Base-by-base conservation (phyloP, 2,797 vertebrate genomes). In the Sciaenops ocellatus region DNA sequence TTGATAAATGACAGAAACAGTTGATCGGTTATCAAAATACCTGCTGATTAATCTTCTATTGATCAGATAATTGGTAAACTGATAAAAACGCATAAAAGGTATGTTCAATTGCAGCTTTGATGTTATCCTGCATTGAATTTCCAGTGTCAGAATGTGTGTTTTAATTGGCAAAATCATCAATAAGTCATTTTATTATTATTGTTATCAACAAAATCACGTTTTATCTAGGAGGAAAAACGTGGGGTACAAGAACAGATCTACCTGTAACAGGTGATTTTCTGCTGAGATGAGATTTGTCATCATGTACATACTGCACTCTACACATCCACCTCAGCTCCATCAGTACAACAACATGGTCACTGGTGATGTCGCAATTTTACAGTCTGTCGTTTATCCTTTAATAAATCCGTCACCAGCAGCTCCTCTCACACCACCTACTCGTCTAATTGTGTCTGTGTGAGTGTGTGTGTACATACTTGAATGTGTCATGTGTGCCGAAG, bases 351-450 rank as follows among this genome's bases (percentile, higher is more conserved):
- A 24, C 55, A 26, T 52, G 68, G 55, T 65, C 63, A 18, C 11
- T 47, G 26, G 30, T 26, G 41, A 64, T 62, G 69, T 69, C 16
- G 48, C 70, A 71, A 17, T 54, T 73, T 73, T 17, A 72, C 62
- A 77, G 73, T 64, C 66, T 80, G 73, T 50, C 46, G 66, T 82
- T 85, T 55, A 77, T 67, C 67, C 71, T 80, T 79, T 63, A 84
- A 82, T 83, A 88, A 79, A 83, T 82, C 73, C 10, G 18, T 86
- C 83, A 88, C 51, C 54, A 63, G 60, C 79, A 76, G 76, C 81
- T 89, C 84, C 42, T 82, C 44, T 60, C 61, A 80, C 70, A 83
- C 85, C 82, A 47, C 78, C 82, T 83, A 82, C 85, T 85, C 70
- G 15, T 79, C 59, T 86, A 65, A 80, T 61, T 71, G 60, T 83